These are phyloP conservation scores for Pyrrhia umbra DNA, from an alignment of 2,888 invertebrate genomes.

Conservation along the genomic window DNA sequence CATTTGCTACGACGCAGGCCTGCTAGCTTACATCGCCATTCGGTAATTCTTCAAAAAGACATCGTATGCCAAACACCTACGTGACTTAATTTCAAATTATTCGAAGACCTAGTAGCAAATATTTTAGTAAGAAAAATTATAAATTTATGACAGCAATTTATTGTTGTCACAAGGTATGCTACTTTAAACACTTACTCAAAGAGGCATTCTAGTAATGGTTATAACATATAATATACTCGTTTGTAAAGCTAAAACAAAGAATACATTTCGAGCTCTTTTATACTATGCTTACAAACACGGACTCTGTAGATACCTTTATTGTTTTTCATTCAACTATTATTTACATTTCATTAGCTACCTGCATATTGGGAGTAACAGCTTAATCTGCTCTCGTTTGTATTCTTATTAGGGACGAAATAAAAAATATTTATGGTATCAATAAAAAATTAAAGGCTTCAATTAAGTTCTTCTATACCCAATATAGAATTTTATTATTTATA, in stretches of 20 bases:
- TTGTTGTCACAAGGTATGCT: neutral
- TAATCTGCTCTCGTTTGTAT: constrained; percentile 20
- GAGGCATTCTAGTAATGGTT: neutral
- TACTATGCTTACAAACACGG: neutral
- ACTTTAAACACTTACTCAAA: constrained; percentile 4
- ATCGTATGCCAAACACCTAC: constrained; percentile 23
- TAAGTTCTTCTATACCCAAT: constrained; percentile 12
- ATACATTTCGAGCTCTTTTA: neutral
- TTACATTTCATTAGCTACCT: neutral
- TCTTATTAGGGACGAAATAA: neutral
- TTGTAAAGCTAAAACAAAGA: neutral
- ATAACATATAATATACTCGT: constrained; percentile 2
- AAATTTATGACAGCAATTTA: constrained; percentile 26
- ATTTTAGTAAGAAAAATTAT: constrained; percentile 12
- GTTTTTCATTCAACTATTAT: neutral
- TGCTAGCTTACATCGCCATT: neutral
- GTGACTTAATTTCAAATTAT: constrained; percentile 37
- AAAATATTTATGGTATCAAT: constrained; percentile 1
- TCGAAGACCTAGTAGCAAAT: constrained; percentile 11
- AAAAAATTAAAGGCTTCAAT: constrained; percentile 21
- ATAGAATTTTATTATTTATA: constrained; percentile 23
- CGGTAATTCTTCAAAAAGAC: constrained; percentile 8
- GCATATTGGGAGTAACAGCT: constrained; percentile 20
- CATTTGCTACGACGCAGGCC: constrained; percentile 29
- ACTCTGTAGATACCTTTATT: neutral